Percentiles rank a stretch among this genome's conserved stretches.
Evolutionary conservation across 2,888 invertebrate species (phyloP).

Genomic region (Brenthis daphne): DNA sequence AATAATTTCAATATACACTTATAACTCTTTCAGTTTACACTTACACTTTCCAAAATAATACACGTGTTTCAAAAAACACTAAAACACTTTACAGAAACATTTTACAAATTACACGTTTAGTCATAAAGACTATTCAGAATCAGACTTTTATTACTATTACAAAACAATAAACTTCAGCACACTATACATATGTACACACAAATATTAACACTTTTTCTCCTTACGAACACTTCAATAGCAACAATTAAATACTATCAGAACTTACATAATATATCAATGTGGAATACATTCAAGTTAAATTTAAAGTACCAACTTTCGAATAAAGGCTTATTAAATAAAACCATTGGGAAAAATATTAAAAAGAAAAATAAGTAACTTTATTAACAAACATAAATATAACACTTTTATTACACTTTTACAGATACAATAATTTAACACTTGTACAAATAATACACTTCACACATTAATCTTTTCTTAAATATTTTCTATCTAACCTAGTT

Average conservation of each 20-base stretch:
- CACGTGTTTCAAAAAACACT: too few relatives aligned
- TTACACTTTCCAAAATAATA: too few relatives aligned
- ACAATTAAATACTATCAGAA: too few relatives aligned
- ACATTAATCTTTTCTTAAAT: constrained; percentile 77
- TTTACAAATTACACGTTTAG: neutral
- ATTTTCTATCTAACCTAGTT: constrained; percentile 80
- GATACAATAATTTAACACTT: constrained; percentile 12
- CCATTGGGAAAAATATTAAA: neutral
- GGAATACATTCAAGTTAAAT: too few relatives aligned
- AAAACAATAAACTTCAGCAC: neutral
- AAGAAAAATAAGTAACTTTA: neutral
- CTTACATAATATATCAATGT: too few relatives aligned
- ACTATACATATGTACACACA: too few relatives aligned
- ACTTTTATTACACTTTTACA: neutral
- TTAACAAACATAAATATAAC: neutral
- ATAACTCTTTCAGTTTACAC: too few relatives aligned
- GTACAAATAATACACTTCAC: constrained; percentile 41
- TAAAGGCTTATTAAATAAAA: too few relatives aligned
- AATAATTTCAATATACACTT: too few relatives aligned
- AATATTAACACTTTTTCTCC: too few relatives aligned
- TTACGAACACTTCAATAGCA: too few relatives aligned
- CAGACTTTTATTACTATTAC: neutral
- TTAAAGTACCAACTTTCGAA: too few relatives aligned
- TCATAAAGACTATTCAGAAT: constrained; percentile 2
- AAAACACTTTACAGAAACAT: neutral